Percentiles rank a stretch among this genome's conserved stretches.
These are phyloP conservation scores for Panonychus citri DNA, from an alignment of 1,140 invertebrate genomes.

Conservation along the genomic window DNA sequence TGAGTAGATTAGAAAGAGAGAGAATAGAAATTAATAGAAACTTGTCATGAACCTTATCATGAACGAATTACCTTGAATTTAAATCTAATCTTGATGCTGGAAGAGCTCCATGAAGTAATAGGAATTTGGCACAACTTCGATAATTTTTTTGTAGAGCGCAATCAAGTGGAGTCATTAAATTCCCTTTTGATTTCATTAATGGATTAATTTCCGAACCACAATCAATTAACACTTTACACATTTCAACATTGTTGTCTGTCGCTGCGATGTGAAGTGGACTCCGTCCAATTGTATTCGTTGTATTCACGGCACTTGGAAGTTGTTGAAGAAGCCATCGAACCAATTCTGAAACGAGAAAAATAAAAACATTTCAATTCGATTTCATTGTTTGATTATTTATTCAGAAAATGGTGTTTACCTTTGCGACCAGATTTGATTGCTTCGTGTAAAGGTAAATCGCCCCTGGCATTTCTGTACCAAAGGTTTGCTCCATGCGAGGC, in stretches of 20 bases:
- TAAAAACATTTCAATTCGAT: background rate
- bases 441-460: slow-evolving; percentile 78
- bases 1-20: background rate
- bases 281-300: slow-evolving; percentile 71
- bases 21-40: background rate
- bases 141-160: slow-evolving; percentile 61
- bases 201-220: slow-evolving; percentile 54
- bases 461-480: slow-evolving; percentile 70
- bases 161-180: slow-evolving; percentile 49
- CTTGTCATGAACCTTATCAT: background rate
- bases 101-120: slow-evolving; percentile 67
- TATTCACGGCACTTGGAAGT: slow-evolving; percentile 56
- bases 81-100: slow-evolving; percentile 38
- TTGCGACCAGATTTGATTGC: slow-evolving; percentile 71
- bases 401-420: slow-evolving; percentile 23
- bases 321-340: slow-evolving; percentile 50
- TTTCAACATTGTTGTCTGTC: slow-evolving; percentile 73
- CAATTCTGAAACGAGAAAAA: slow-evolving; percentile 12
- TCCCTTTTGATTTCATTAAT: slow-evolving; percentile 40
- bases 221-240: slow-evolving; percentile 68
- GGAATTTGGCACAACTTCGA: slow-evolving; percentile 67
- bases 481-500: slow-evolving; percentile 59
- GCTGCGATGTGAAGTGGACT: slow-evolving; percentile 82
- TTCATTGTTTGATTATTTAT: background rate
- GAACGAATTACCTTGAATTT: background rate